These are phyloP conservation scores for Drosophila sordidula DNA, from an alignment of 2,888 invertebrate genomes.

Conservation along the genomic window DNA sequence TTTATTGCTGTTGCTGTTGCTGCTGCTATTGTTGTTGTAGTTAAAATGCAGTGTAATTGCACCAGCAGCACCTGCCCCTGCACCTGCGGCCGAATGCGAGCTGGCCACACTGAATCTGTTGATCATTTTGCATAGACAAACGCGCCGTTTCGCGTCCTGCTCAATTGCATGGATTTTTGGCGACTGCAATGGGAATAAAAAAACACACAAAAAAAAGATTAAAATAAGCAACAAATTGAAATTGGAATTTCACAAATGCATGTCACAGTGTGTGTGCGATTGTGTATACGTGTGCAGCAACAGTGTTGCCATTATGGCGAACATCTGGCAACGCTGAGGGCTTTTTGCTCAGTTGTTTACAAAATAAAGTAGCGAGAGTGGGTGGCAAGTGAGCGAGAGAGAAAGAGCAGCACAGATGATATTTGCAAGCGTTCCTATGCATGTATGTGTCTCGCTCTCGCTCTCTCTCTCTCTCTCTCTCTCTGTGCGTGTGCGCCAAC, in stretches of 20 bases:
- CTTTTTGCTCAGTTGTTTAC: slow-evolving; percentile 64
- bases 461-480: not conserved
- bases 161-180: slow-evolving; percentile 31
- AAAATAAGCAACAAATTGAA: slow-evolving; percentile 24
- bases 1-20: slow-evolving; percentile 31
- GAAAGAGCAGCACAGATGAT: slow-evolving; percentile 8
- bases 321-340: slow-evolving; percentile 60
- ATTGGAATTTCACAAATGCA: slow-evolving; percentile 67
- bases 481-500: slow-evolving; percentile 51
- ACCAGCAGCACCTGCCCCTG: slow-evolving; percentile 39
- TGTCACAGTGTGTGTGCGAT: slow-evolving; percentile 21
- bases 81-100: slow-evolving; percentile 48
- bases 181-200: slow-evolving; percentile 33
- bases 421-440: not conserved
- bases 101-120: slow-evolving; percentile 61
- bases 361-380: slow-evolving; percentile 57
- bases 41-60: slow-evolving; percentile 63
- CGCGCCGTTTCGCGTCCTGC: slow-evolving; percentile 21
- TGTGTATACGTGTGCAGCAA: slow-evolving; percentile 33
- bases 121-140: slow-evolving; percentile 48
- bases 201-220: slow-evolving; percentile 1
- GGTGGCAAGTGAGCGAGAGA: slow-evolving; percentile 25
- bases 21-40: slow-evolving; percentile 47
- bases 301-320: slow-evolving; percentile 53
- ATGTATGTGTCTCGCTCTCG: not conserved